Evolutionary conservation across 2,888 invertebrate genomes (phyloP).

Genomic region (Volucella zonaria): DNA sequence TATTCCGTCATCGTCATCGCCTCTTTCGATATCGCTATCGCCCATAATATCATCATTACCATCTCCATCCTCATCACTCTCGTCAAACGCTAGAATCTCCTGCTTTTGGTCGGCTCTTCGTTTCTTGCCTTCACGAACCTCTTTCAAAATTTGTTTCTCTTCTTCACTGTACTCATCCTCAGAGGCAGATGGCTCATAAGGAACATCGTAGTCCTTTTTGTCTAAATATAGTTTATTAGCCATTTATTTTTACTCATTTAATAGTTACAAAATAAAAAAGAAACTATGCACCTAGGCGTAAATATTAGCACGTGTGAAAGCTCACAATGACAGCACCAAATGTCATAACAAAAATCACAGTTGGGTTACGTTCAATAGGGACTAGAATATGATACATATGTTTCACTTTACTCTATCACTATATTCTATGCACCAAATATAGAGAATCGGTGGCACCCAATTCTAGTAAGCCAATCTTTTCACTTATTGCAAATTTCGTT

Average conservation of each 20-base stretch:
- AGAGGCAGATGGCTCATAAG: conserved; percentile 87
- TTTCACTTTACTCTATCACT: too few species aligned
- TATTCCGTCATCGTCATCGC: conserved; percentile 87
- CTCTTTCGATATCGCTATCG: conserved; percentile 90
- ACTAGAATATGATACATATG: background rate
- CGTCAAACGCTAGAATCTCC: conserved; percentile 86
- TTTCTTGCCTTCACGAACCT: conserved; percentile 83
- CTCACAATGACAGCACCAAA: background rate
- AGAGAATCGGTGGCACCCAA: too few species aligned
- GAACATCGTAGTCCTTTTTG: conserved; percentile 80
- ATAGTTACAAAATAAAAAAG: conserved; percentile 14
- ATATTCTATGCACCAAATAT: too few species aligned
- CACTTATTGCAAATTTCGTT: too few species aligned
- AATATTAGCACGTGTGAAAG: conserved; percentile 38
- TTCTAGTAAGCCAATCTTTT: too few species aligned
- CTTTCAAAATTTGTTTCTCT: conserved; percentile 86
- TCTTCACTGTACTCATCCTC: conserved; percentile 88
- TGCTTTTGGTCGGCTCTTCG: conserved; percentile 84
- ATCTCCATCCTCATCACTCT: conserved; percentile 82
- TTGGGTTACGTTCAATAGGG: conserved; percentile 2
- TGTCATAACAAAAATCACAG: background rate
- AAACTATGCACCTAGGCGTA: background rate
- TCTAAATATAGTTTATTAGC: conserved; percentile 77
- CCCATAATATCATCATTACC: conserved; percentile 84
- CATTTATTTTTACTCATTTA: conserved; percentile 71